Base-by-base conservation (phyloP, 1,140 invertebrate species). In the Brachionus paranguensis region DNA sequence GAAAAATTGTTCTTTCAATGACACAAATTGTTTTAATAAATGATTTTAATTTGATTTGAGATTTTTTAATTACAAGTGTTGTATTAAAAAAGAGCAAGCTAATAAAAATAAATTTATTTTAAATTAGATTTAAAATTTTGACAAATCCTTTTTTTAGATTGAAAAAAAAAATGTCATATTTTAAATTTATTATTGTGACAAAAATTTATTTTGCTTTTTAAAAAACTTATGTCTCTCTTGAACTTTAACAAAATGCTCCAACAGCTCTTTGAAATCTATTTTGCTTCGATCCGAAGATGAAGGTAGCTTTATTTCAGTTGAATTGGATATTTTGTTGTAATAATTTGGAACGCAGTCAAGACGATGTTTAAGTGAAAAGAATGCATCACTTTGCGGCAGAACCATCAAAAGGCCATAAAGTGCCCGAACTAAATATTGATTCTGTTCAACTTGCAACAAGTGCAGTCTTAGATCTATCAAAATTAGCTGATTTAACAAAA, bases 351-450 rank as follows among this genome's bases (percentile, higher is more conserved):
- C 93, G 88, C 95, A 96, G 87, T 95, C 93, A 78, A 99, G 91
- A 85, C 97, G 91, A 86, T 93, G 92, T 84, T 94, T 92, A 68
- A 99, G 91, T 41, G 93, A 93, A 86, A 94, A 93, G 89, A 99
- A 99, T 10, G 96, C 95, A 87, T 98, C 95, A 64, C 94, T 96
- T 91, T 99, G 97, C 24, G 97, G 97, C 85, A 99, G 90, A 78
- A 99, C 90, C 97, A 99, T 99, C 8, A 99, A 91, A 20, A 99
- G 91, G 1, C 96, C 96, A 90, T 97, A 99, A 55, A 99, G 91
- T 45, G 95, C 95, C 87, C 94, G 93, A 1, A 97, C 92, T 85
- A 99, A 91, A 86, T 93, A 92, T 81, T 92, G 92, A 87, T 94
- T 94, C 85, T 92, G 90, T 84, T 93, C 92, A 29, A 93, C 92